phyloP scores from a whole-genome alignment of 2,888 invertebrate species.

The Morinoia aosen region DNA sequence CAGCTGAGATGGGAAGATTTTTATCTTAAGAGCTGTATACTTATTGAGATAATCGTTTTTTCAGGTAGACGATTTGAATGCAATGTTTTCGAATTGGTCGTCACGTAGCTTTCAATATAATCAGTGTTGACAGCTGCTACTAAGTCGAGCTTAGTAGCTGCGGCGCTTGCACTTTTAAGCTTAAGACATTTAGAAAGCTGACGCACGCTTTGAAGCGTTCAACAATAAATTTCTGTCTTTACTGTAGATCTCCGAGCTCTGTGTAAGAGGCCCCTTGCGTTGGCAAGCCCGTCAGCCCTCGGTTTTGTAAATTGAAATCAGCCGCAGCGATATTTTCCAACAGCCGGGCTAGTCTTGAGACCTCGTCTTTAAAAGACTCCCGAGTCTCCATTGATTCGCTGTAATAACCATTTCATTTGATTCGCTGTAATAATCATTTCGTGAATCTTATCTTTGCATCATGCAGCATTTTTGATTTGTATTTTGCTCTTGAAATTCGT shows the following conservation, averaged over 20 bases:
- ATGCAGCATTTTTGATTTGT: neutral
- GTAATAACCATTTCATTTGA: neutral
- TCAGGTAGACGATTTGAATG: neutral
- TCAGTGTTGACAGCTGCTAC: neutral
- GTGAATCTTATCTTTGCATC: too few relatives aligned
- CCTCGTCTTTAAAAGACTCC: neutral
- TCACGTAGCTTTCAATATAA: neutral
- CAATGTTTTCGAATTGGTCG: neutral
- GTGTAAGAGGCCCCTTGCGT: neutral
- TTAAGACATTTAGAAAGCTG: neutral
- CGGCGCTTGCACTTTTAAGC: neutral
- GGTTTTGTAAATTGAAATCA: neutral
- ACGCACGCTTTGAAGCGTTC: neutral
- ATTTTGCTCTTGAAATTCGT: neutral
- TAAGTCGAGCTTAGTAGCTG: neutral
- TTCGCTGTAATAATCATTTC: too few relatives aligned
- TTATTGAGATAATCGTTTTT: neutral
- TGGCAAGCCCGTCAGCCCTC: neutral
- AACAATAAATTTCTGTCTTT: neutral
- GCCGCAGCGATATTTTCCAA: neutral
- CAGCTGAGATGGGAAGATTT: neutral
- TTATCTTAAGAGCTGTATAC: neutral
- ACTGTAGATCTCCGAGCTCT: neutral
- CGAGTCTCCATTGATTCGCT: neutral
- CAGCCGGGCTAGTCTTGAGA: neutral